Evolutionary conservation across 1,140 invertebrate species (phyloP).

Genomic region (Dreissena rostriformis): DNA sequence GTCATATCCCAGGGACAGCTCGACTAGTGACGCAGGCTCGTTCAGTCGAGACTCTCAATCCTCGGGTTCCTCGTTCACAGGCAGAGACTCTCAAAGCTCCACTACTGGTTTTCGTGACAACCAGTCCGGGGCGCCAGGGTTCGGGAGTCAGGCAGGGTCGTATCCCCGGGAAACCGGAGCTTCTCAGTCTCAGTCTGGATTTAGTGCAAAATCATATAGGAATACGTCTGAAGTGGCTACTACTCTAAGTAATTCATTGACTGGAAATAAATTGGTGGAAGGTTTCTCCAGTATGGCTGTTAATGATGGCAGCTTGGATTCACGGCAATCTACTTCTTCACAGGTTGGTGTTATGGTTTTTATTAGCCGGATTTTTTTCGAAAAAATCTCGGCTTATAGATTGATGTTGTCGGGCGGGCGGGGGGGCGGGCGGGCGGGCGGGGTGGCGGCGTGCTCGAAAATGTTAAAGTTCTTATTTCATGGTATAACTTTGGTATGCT

Average conservation of each 20-base stretch:
- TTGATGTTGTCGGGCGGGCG: no score
- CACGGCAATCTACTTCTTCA: conserved; percentile 63
- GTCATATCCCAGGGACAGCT: conserved; percentile 36
- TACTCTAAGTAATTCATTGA: conserved; percentile 62
- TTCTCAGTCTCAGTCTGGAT: conserved; percentile 59
- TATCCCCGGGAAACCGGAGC: conserved; percentile 64
- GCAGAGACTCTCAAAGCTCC: conserved; percentile 48
- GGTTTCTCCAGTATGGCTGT: conserved; percentile 76
- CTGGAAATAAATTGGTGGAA: conserved; percentile 74
- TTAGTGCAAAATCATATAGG: conserved; percentile 49
- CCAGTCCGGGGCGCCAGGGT: conserved; percentile 54
- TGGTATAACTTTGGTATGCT: no score
- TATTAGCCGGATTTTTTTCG: no score
- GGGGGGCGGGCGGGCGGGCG: no score
- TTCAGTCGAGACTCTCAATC: conserved; percentile 59
- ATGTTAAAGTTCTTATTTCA: no score
- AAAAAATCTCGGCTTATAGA: no score
- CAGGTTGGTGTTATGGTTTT: conserved; percentile 56
- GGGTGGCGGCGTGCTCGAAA: no score
- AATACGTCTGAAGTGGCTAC: conserved; percentile 49
- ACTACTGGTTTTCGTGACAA: conserved; percentile 60
- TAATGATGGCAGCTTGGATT: conserved; percentile 73
- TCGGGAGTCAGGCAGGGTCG: conserved; percentile 59
- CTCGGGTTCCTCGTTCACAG: conserved; percentile 61
- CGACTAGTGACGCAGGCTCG: conserved; percentile 12